Conservation (phyloP, 2,888 invertebrate species). For the Ornithoptera priamus region DNA sequence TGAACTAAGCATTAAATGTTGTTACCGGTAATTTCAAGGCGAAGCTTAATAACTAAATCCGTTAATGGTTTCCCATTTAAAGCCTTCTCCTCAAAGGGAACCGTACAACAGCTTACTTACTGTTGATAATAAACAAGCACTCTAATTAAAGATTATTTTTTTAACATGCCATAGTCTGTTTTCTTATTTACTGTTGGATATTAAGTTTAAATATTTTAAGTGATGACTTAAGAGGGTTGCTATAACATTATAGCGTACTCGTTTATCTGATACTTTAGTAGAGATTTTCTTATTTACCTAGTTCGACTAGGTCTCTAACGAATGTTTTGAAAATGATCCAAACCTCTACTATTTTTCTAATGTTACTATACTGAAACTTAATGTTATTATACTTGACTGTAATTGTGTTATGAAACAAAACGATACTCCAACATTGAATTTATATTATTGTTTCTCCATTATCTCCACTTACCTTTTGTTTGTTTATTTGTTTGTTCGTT, state of each 20-base stretch:
- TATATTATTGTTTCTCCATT: neutral
- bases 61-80: slow-evolving; percentile 2
- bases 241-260: neutral
- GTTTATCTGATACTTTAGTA: no score
- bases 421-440: slow-evolving; percentile 24
- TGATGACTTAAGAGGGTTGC: neutral
- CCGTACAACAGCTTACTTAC: slow-evolving; percentile 4
- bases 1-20: neutral
- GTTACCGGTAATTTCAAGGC: neutral
- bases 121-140: neutral
- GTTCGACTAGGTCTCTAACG: no score
- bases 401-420: no score
- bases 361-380: no score
- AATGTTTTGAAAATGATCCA: no score
- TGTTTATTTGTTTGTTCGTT: neutral
- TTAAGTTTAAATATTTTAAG: neutral
- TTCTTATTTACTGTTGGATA: neutral
- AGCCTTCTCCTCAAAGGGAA: neutral
- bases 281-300: no score
- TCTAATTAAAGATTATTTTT: slow-evolving; percentile 1
- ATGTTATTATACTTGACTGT: no score
- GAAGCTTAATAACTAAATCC: slow-evolving; percentile 1
- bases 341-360: no score
- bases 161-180: neutral
- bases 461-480: neutral